Percentiles rank a stretch among this genome's conserved stretches.
These are phyloP conservation scores for Acheta domesticus DNA, from an alignment of 2,888 invertebrate genomes.

Conservation along the genomic window DNA sequence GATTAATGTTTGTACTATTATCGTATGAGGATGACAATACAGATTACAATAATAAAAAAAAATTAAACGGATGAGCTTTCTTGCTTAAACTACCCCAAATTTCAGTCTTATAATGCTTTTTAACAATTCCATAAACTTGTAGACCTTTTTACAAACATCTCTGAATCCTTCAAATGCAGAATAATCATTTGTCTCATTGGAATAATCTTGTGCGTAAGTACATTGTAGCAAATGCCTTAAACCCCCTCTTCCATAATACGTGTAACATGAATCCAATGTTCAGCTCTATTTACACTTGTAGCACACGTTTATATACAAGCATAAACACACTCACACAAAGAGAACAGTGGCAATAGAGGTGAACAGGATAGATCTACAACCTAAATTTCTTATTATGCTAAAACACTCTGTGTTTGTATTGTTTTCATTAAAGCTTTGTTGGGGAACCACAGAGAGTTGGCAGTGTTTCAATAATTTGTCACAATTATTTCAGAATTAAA, in stretches of 20 bases:
- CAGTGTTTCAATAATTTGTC: slow-evolving; percentile 28
- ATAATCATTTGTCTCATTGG: not conserved
- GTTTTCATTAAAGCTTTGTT: slow-evolving; percentile 33
- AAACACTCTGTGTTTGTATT: slow-evolving; percentile 33
- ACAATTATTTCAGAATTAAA: not conserved
- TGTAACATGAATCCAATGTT: not conserved
- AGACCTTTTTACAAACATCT: not conserved
- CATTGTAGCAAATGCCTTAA: slow-evolving; percentile 22
- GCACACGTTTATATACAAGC: not conserved
- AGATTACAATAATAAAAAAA: not conserved
- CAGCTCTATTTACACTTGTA: not conserved
- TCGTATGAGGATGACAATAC: not conserved
- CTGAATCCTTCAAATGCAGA: not conserved
- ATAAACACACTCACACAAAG: slow-evolving; percentile 24
- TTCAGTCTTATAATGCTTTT: slow-evolving; percentile 7
- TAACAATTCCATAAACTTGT: slow-evolving; percentile 18
- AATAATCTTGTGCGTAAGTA: slow-evolving; percentile 31
- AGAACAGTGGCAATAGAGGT: slow-evolving; percentile 6
- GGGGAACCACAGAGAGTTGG: slow-evolving; percentile 32
- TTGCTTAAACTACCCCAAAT: slow-evolving; percentile 9
- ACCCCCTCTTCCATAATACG: slow-evolving; percentile 5
- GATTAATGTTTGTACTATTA: not conserved
- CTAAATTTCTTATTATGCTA: slow-evolving; percentile 27
- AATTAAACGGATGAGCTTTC: not conserved
- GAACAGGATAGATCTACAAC: not conserved